Base-by-base conservation (phyloP, 2,797 vertebrate species). In the Gambusia yucatana region DNA sequence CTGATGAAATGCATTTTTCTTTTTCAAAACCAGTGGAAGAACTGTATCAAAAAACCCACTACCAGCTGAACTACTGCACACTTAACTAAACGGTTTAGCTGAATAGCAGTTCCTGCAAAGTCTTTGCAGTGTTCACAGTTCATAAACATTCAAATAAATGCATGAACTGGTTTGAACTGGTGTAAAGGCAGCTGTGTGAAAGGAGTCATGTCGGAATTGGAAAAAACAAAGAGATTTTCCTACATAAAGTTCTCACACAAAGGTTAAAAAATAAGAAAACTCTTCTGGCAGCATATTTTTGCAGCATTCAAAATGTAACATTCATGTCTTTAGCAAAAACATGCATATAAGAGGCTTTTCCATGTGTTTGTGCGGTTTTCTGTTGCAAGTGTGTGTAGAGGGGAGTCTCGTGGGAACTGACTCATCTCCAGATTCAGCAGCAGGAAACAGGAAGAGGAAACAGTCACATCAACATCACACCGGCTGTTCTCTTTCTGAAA, bases 401-500 rank as follows among this genome's bases (percentile, higher is more conserved):
- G 77, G 0, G 46, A 46, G 77, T 90, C 90, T 80, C 82, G 59
- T 48, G 76, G 83, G 16, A 71, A 86, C 79, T 82, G 76, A 92
- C 79, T 91, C 87, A 88, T 91, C 84, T 91, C 75, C 83, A 77
- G 87, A 90, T 82, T 87, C 80, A 82, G 83, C 79, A 81, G 90
- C 91, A 93, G 92, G 92, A 93, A 94, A 92, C 89, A 93, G 93
- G 91, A 92, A 94, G 81, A 89, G 92, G 91, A 94, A 93, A 88
- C 7, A 65, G 86, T 85, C 86, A 82, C 79, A 72, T 55, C 84
- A 44, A 82, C 73, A 77, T 46, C 81, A 77, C 80, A 82, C 77
- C 48, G 70, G 70, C 74, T 30, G n/a, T 73, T 52, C 6, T 82
- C 65, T 81, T 55, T 71, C 73, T 73, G 75, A 39, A 73, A 41